Evolutionary conservation across 2,888 invertebrate genomes (phyloP), one percentile per base, ranked within the genome.

Genomic region (Tolmerus cingulatus): DNA sequence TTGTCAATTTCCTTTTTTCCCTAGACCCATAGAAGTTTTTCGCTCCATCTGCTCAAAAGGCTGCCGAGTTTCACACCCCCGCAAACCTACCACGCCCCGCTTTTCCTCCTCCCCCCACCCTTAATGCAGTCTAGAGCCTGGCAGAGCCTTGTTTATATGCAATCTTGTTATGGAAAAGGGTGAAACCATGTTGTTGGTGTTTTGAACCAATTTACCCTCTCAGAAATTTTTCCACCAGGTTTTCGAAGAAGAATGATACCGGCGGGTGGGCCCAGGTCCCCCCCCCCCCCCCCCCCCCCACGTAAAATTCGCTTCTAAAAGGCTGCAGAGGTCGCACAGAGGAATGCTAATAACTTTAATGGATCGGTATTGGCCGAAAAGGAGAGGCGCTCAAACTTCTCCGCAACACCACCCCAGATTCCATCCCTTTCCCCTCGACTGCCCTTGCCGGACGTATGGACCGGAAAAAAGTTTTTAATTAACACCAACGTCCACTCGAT

Each of bases 1-100:
- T 90, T 90, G 89, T 88, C 89, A 90, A 89, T 90, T 89, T 89
- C 88, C 89, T 88, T 88, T 89, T 88, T 86, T 87, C 88, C 85
- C 86, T 87, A 85, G 87, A 87, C 86, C 88, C 87, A 87, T 77
- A 87, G 78, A 88, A 87, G 86, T 86, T 74, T 85, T 85, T 76
- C 37, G 78, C 79, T 46, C 88, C 85, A 74, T 88, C 78, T 87
- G 79, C 85, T 88, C 88, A 43, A 76, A 87, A 86, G 57, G 23
- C 76, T 46, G 57, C 74, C 34, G 78, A 34, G 57, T 43, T 34
- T n/a, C 74, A 74, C 2, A 40, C 85, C 23, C 79, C 30, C 86
- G 16, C 12, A 14, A 14, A 23, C 87, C 86, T 30, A 66, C 81
- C 51, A 43, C 7, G 43, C 12, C 74, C 74, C 88, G 1, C 30